Evolutionary conservation across 2,888 invertebrate species (phyloP).

Genomic region (Monopis laevigella): DNA sequence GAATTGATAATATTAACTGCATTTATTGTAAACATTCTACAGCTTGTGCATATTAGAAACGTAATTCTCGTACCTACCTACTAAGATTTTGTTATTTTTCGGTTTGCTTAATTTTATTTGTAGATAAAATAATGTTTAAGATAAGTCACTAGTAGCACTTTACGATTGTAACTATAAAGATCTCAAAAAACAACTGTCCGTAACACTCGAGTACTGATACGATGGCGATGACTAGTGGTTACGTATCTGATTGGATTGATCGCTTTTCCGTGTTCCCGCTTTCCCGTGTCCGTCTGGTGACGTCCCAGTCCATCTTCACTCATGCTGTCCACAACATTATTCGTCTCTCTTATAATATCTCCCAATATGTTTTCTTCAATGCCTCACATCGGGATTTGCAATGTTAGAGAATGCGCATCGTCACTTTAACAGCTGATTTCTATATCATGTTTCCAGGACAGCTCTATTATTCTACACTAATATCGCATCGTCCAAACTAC

Average conservation of each 20-base stretch:
- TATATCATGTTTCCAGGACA: slow-evolving; percentile 61
- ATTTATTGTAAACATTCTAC: no score
- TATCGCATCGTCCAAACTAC: slow-evolving; percentile 8
- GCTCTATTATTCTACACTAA: slow-evolving; percentile 63
- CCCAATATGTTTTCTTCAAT: slow-evolving; percentile 58
- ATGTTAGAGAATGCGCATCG: slow-evolving; percentile 67
- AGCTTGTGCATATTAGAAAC: no score
- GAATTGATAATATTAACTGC: no score
- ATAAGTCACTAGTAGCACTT: slow-evolving; percentile 1
- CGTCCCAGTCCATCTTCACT: slow-evolving; percentile 66
- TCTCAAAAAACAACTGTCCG: slow-evolving; percentile 67
- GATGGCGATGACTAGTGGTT: no score
- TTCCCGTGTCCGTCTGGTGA: slow-evolving; percentile 70
- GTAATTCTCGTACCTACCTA: no score
- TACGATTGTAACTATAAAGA: slow-evolving; percentile 20
- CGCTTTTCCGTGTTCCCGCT: slow-evolving; percentile 71
- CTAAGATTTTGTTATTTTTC: no score
- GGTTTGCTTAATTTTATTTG: no score
- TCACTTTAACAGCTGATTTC: slow-evolving; percentile 65
- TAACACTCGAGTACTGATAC: no score
- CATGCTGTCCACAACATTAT: slow-evolving; percentile 51
- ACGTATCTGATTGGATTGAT: slow-evolving; percentile 70
- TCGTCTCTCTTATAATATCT: slow-evolving; percentile 59
- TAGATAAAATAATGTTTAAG: slow-evolving; percentile 9
- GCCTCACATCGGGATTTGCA: slow-evolving; percentile 64